A percentile compares a stretch with the other conserved stretches of the same genome.
Conservation (phyloP, 2,797 vertebrate species). For the Darevskia nairensis region DNA sequence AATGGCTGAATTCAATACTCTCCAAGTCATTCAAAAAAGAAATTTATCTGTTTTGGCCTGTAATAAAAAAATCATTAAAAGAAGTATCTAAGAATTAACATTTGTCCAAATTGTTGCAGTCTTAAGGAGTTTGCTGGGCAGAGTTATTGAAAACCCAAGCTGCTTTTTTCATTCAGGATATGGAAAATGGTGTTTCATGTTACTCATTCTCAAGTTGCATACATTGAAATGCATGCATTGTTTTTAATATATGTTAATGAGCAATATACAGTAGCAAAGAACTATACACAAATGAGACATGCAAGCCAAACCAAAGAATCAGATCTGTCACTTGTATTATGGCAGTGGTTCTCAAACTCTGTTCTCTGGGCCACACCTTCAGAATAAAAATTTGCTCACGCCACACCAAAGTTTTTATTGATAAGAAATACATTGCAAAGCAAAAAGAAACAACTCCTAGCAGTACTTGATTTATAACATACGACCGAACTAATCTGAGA, state of each 20-base stretch:
- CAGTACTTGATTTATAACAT: too few species aligned
- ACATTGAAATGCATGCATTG: neutral
- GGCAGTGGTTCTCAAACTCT: too few species aligned
- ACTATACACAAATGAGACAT: neutral
- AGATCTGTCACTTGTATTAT: conserved; percentile 3
- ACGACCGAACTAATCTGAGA: too few species aligned
- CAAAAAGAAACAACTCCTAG: too few species aligned
- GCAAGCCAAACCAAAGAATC: neutral
- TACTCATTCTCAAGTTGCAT: neutral
- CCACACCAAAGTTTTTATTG: too few species aligned
- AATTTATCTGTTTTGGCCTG: too few species aligned
- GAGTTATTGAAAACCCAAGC: neutral
- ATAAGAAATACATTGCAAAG: too few species aligned
- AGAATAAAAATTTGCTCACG: too few species aligned
- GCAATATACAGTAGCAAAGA: neutral
- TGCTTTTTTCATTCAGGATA: neutral
- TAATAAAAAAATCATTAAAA: too few species aligned
- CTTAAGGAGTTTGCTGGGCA: neutral
- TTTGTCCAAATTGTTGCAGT: neutral
- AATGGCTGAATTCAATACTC: too few species aligned
- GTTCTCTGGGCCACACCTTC: too few species aligned
- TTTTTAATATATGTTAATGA: neutral
- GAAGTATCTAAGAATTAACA: neutral
- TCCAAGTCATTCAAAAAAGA: too few species aligned
- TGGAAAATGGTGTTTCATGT: neutral